Conservation (phyloP, 1,140 invertebrate species). For the Dufourea novaeangliae region DNA sequence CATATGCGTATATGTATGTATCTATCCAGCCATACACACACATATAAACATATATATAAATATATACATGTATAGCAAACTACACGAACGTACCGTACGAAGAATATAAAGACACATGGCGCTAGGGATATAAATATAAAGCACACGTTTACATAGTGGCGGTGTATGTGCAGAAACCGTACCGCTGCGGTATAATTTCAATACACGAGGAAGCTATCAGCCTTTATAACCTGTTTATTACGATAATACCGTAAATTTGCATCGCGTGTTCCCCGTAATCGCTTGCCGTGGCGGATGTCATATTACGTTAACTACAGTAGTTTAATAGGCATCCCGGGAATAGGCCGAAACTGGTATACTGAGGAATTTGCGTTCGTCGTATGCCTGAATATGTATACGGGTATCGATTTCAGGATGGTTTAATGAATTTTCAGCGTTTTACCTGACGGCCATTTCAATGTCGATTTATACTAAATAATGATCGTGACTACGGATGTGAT, state of each 20-base stretch:
- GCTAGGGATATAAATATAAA: too few species aligned
- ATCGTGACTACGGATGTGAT: neutral
- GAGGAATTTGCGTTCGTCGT: constrained; percentile 51
- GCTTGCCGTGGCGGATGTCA: constrained; percentile 65
- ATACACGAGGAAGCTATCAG: constrained; percentile 70
- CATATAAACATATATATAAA: neutral
- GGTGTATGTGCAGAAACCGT: constrained; percentile 43
- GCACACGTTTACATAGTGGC: constrained; percentile 31
- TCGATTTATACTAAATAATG: constrained; percentile 8
- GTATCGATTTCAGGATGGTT: constrained; percentile 50
- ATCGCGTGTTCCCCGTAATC: constrained; percentile 70
- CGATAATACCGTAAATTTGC: constrained; percentile 75
- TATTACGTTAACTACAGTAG: constrained; percentile 68
- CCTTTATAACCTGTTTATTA: constrained; percentile 76
- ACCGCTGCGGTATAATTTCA: constrained; percentile 65
- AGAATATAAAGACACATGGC: too few species aligned
- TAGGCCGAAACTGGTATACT: constrained; percentile 54
- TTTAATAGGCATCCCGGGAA: constrained; percentile 65
- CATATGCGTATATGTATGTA: neutral
- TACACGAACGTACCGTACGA: too few species aligned
- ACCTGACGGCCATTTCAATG: constrained; percentile 21
- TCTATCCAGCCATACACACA: neutral
- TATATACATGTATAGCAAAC: constrained; percentile 11
- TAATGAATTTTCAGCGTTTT: constrained; percentile 59
- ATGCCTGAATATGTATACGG: neutral